phyloP scores from a whole-genome alignment of 1,140 invertebrate genomes.

The Neodiprion fabricii region DNA sequence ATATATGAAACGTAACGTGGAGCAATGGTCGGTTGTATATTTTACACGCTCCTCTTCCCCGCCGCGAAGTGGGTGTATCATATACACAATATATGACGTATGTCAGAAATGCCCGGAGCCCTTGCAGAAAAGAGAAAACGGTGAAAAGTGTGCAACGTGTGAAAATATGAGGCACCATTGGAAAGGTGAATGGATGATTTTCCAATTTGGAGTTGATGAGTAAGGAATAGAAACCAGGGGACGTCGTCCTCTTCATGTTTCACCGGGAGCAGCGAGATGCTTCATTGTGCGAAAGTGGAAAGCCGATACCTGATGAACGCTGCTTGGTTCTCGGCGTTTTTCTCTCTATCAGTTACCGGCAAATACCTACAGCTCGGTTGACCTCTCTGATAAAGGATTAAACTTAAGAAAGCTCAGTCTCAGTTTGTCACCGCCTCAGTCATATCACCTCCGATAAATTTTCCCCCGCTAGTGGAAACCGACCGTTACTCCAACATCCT shows the following conservation, averaged over 20 bases:
- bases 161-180: neutral
- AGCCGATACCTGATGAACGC: no score
- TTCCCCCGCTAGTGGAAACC: neutral
- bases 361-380: neutral
- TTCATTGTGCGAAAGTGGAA: no score
- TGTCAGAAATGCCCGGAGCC: neutral
- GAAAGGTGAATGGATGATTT: slow-evolving; percentile 21
- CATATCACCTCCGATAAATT: neutral
- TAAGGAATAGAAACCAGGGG: neutral
- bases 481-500: no score
- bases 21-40: slow-evolving; percentile 20
- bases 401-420: neutral
- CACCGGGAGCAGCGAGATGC: no score
- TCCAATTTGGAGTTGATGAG: slow-evolving; percentile 20
- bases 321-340: no score
- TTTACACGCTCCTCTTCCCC: slow-evolving; percentile 20
- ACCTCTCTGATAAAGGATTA: slow-evolving; percentile 13
- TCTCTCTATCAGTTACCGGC: neutral
- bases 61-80: neutral
- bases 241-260: neutral
- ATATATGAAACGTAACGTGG: slow-evolving; percentile 30
- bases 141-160: neutral
- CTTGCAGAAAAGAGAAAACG: neutral
- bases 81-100: neutral
- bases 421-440: neutral